Percentiles rank a stretch among this genome's conserved stretches.
phyloP scores from a whole-genome alignment of 2,113 vertebrate species.

The Pantherophis guttatus region DNA sequence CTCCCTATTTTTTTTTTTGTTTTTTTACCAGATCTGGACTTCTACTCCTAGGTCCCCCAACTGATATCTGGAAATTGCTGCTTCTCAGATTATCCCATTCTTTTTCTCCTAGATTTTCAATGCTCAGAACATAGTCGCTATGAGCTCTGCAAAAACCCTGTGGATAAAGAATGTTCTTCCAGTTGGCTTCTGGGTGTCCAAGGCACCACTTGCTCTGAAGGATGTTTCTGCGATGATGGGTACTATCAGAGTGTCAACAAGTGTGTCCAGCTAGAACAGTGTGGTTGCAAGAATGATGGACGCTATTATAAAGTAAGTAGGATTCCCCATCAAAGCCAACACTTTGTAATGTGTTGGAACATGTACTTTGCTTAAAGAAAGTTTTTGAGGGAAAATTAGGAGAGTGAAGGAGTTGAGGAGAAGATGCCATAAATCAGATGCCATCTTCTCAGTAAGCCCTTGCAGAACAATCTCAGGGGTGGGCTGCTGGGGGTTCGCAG shows the following conservation, averaged over 20 bases:
- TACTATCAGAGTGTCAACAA: conserved; percentile 61
- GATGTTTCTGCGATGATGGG: conserved; percentile 66
- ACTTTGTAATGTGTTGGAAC: neutral
- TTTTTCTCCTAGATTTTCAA: neutral
- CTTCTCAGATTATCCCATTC: neutral
- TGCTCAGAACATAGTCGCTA: conserved; percentile 39
- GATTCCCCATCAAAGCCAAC: neutral
- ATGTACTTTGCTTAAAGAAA: too few species aligned
- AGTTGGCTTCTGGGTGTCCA: neutral
- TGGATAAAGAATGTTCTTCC: too few species aligned
- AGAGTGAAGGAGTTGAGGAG: neutral
- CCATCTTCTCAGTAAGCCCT: neutral
- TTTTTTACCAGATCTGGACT: neutral
- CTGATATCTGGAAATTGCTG: neutral
- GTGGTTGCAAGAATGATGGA: conserved; percentile 61
- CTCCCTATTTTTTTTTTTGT: neutral
- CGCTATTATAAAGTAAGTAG: conserved; percentile 57
- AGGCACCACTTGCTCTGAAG: conserved; percentile 56
- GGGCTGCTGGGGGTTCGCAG: too few species aligned
- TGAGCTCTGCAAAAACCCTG: neutral
- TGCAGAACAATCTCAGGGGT: too few species aligned
- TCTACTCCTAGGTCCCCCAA: neutral
- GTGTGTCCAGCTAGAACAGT: conserved; percentile 62
- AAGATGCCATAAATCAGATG: neutral
- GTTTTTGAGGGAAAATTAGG: neutral